Evolutionary conservation across 2,888 invertebrate genomes (phyloP), one percentile per base, ranked within the genome.

Genomic region (Drosophila villosipedis): DNA sequence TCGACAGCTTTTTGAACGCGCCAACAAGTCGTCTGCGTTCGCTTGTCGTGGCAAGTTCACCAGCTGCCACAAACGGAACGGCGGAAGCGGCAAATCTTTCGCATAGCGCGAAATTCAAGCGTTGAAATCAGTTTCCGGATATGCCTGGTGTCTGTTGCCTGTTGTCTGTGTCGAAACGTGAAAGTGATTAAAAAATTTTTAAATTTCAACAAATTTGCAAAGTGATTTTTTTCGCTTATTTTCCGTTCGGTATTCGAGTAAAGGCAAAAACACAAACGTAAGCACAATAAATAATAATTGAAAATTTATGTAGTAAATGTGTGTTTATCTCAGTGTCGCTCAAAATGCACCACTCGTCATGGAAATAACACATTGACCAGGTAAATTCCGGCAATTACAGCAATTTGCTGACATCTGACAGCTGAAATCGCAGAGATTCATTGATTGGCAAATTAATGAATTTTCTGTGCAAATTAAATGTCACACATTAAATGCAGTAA

Each of bases 11-110:
- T 47, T 47, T 76, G 73, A 71, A 74, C 89, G 86, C 83, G 89
- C 90, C 76, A 85, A 84, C 90, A 83, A 88, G 90, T 85, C 85
- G 89, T 76, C 78, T 78, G 90, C 86, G 90, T 89, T 84, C 71
- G 73, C 74, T 86, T 68, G 75, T 57, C 82, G 82, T 75, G 79
- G 50, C 60, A 60, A 79, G 78, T 80, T 80, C 75, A 74, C 33
- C 50, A 82, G 78, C 78, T 80, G 72, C 78, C 73, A 10, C 57
- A 30, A 39, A 39, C 57, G 39, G 73, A 63, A 30, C 47, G 69
- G 69, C 79, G 79, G 80, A 81, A 80, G 61, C 70, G 62, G 62
- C 68, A 68, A 61, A 41, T 41, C 58, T 73, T 68, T 60, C 67
- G 52, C 54, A 70, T 58, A 69, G 76, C 72, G 85, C 74, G 68